Evolutionary conservation across 2,113 vertebrate genomes (phyloP), one percentile per base, ranked within the genome.

Genomic region (Platycercus adscitus): DNA sequence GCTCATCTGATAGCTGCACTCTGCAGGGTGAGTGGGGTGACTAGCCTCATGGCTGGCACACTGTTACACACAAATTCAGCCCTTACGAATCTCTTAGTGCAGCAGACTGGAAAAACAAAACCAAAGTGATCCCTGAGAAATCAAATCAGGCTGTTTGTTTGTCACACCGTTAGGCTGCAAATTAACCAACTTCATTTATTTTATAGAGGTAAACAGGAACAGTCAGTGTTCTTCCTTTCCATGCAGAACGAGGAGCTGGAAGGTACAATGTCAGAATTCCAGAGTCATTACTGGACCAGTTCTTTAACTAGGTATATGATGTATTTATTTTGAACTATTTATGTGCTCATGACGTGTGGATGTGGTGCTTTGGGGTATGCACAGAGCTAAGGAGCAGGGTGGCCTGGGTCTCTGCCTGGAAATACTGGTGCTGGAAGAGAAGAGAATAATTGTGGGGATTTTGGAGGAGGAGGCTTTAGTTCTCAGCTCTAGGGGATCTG

Each of bases 381-480:
- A 68, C 26, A 76, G 21, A 81, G 39, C 11, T 53, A 60, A 66
- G 20, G 5, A 9, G 10, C 13, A 64, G 7, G 6, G 29, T 17
- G 6, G 29, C 13, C 11, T 20, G 39, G 5, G 16, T 21, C 10
- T 46, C 75, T 13, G 13, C 19, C 37, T 24, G 47, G n/a, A 81
- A 81, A 63, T 35, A 47, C 5, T 55, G 33, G 15, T 23, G 7
- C 6, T 4, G 49, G 35, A n/a, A 61, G 6, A 47, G 10, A 81
- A n/a, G 60, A 61, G 0, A 63, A 17, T 11, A 43, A 63, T 43
- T 52, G 26, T 0, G 3, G 12, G 11, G 33, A 2, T 3, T 11
- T 49, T 49, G 47, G 25, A 70, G 29, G 26, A 44, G 49, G 35
- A 60, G 12, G 15, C 17, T 35, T 63, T 31, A 43, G 47, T 49